phyloP scores from a whole-genome alignment of 2,888 invertebrate species.

The Cepaea hortensis region DNA sequence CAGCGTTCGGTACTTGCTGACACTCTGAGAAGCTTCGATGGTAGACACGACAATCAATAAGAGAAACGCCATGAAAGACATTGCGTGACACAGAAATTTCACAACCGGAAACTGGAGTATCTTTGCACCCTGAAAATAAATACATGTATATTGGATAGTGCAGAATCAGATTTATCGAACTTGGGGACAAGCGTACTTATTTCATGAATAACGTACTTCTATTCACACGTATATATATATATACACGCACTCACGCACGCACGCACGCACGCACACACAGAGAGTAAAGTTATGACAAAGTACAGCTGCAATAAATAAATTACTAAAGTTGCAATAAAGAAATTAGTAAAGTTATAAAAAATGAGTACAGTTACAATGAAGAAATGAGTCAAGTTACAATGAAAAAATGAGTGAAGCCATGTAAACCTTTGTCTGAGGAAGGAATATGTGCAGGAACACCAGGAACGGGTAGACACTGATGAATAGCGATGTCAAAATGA shows the following conservation, averaged over 20 bases:
- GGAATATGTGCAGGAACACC: conserved; percentile 66
- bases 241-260: not conserved
- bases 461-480: conserved; percentile 70
- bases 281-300: too few species aligned
- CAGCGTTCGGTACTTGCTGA: conserved; percentile 55
- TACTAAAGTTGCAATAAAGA: not conserved
- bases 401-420: not conserved
- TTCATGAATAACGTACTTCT: not conserved
- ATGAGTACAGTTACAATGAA: not conserved
- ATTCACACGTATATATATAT: not conserved
- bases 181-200: not conserved
- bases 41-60: conserved; percentile 68
- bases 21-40: conserved; percentile 58
- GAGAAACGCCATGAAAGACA: conserved; percentile 71
- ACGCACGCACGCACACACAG: not conserved
- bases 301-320: too few species aligned
- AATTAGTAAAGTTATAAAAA: not conserved
- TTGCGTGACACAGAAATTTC: conserved; percentile 72
- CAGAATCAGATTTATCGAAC: too few species aligned
- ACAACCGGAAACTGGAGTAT: conserved; percentile 71
- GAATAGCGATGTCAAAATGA: conserved; percentile 60
- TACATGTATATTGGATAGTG: too few species aligned
- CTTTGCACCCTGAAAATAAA: conserved; percentile 60
- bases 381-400: not conserved
- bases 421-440: conserved; percentile 64